phyloP scores from a whole-genome alignment of 2,797 vertebrate species.

The Coluber constrictor region DNA sequence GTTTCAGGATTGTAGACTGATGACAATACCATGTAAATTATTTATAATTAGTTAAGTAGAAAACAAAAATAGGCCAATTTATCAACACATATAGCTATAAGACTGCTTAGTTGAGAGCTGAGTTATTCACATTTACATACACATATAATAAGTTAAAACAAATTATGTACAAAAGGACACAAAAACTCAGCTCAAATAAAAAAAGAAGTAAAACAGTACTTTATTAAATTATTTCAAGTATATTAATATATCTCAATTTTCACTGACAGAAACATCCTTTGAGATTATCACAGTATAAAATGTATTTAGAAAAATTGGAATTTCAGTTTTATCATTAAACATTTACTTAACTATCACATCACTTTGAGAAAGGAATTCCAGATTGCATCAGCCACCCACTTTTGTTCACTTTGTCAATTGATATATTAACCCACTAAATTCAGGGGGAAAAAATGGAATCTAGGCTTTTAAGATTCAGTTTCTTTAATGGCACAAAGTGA shows the following conservation, averaged over 20 bases:
- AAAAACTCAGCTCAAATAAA: neutral
- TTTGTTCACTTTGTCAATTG: neutral
- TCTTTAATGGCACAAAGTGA: no score
- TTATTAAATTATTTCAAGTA: neutral
- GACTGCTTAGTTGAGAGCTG: no score
- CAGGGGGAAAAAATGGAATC: neutral
- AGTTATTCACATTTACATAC: no score
- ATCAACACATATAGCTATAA: no score
- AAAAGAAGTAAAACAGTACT: neutral
- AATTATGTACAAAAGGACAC: neutral
- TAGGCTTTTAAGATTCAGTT: no score
- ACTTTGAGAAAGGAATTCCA: neutral
- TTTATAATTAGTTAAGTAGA: neutral
- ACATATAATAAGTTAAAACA: no score
- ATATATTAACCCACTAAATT: neutral
- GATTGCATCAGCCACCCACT: neutral
- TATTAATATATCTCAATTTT: neutral
- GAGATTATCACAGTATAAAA: neutral
- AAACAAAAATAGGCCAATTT: no score
- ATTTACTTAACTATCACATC: neutral
- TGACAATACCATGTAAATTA: neutral
- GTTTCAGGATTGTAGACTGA: neutral
- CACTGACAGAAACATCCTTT: neutral
- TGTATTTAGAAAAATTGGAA: neutral
- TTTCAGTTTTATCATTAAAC: neutral